These are phyloP conservation scores for Zosterops lateralis DNA, from an alignment of 2,113 vertebrate genomes.

Conservation along the genomic window DNA sequence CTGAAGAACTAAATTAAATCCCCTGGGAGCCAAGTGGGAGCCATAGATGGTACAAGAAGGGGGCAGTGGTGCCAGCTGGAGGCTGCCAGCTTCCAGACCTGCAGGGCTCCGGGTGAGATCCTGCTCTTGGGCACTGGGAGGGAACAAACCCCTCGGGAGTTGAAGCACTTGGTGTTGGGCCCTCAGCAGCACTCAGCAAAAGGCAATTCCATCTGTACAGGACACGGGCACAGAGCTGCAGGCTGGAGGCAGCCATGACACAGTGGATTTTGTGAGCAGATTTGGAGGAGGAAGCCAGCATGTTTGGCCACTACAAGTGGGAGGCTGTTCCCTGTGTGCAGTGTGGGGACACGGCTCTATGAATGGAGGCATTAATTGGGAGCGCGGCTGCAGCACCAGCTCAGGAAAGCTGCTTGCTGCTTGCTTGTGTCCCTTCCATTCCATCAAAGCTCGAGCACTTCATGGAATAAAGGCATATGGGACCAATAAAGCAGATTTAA, in stretches of 20 bases:
- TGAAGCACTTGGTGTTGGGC: background rate
- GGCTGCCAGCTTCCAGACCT: background rate
- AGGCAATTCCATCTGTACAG: background rate
- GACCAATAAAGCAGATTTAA: slow-evolving; percentile 57
- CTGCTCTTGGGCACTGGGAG: background rate
- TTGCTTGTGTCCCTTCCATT: background rate
- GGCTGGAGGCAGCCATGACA: background rate
- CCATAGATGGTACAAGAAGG: background rate
- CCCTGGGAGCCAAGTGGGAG: background rate
- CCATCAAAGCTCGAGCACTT: slow-evolving; percentile 31
- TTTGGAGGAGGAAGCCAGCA: background rate
- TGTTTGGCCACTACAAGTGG: slow-evolving; percentile 14
- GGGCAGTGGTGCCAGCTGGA: background rate
- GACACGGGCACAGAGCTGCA: fast-evolving
- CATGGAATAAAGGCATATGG: slow-evolving; percentile 27
- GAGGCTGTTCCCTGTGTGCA: background rate
- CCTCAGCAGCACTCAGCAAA: background rate
- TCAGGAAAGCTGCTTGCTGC: background rate
- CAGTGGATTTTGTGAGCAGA: background rate
- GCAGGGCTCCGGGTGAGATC: background rate
- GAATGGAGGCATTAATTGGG: slow-evolving; percentile 47
- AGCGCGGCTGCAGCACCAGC: fast-evolving
- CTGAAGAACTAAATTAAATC: background rate
- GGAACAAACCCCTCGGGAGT: fast-evolving
- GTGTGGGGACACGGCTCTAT: background rate